Conservation (phyloP, 2,797 vertebrate species). For the Enteromius unitaeniatus region DNA sequence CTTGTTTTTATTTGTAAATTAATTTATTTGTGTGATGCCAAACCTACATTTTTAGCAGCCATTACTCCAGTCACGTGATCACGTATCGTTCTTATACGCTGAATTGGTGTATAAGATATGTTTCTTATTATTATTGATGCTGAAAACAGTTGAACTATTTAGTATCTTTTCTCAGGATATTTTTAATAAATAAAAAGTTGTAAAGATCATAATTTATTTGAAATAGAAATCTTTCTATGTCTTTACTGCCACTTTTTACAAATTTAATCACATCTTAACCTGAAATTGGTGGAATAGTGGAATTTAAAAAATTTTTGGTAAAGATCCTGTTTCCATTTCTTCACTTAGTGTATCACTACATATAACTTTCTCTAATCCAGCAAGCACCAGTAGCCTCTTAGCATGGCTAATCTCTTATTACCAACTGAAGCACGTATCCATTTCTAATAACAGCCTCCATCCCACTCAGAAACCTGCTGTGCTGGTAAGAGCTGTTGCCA, state of each 20-base stretch:
- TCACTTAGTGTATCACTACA: not conserved
- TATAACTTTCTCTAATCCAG: slow-evolving; percentile 54
- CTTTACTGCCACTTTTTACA: not conserved
- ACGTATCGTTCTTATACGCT: not conserved
- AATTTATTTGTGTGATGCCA: not conserved
- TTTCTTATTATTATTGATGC: not conserved
- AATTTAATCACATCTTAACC: not conserved
- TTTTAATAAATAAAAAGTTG: not conserved
- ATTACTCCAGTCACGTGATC: not conserved
- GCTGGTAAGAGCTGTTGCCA: slow-evolving; percentile 72
- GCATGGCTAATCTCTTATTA: slow-evolving; percentile 69
- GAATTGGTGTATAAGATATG: not conserved
- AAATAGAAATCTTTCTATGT: not conserved
- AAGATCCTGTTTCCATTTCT: not conserved
- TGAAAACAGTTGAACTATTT: not conserved
- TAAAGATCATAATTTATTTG: not conserved
- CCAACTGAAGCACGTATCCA: slow-evolving; percentile 35
- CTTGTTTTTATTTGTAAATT: not conserved
- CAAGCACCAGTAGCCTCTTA: slow-evolving; percentile 69
- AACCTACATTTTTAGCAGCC: not conserved
- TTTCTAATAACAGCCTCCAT: slow-evolving; percentile 64
- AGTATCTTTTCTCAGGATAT: not conserved
- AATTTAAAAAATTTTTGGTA: not conserved
- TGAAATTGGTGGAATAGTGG: not conserved
- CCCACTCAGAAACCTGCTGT: slow-evolving; percentile 72